A percentile compares a stretch with the other conserved stretches of the same genome.
Conservation (phyloP, 2,113 vertebrate species). For the Gracilinanus agilis region DNA sequence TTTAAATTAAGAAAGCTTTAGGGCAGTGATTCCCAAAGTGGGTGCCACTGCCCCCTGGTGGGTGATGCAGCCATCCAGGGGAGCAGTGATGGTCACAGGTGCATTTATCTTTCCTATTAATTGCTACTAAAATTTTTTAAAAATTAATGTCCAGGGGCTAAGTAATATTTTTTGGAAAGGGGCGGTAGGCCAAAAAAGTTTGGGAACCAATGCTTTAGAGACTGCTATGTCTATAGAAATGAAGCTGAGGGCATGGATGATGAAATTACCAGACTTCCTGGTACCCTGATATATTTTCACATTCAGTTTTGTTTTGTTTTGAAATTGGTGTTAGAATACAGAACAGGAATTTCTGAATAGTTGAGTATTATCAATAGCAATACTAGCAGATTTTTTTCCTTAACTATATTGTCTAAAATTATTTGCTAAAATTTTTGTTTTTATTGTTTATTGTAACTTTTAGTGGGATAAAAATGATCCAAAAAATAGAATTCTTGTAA, state of each 20-base stretch:
- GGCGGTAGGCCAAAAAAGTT: too few relatives aligned
- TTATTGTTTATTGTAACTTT: not conserved
- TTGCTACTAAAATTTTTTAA: too few relatives aligned
- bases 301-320: not conserved
- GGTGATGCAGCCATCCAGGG: too few relatives aligned
- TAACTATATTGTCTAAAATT: slow-evolving; percentile 21
- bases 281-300: not conserved
- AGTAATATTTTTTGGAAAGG: too few relatives aligned
- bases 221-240: not conserved
- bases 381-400: slow-evolving; percentile 6
- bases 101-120: too few relatives aligned
- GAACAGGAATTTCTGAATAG: slow-evolving; percentile 6
- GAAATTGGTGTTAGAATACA: not conserved
- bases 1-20: slow-evolving; percentile 46
- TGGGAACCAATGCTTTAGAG: too few relatives aligned
- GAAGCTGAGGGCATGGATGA: not conserved
- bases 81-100: too few relatives aligned
- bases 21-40: too few relatives aligned
- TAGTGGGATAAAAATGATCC: slow-evolving; percentile 17
- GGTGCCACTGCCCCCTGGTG: too few relatives aligned
- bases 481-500: slow-evolving; percentile 37
- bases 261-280: not conserved
- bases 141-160: too few relatives aligned
- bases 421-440: slow-evolving; percentile 29
- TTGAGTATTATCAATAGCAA: slow-evolving; percentile 14